Base-by-base conservation (phyloP, 1,140 invertebrate species). In the Thaumetopoea pityocampa region DNA sequence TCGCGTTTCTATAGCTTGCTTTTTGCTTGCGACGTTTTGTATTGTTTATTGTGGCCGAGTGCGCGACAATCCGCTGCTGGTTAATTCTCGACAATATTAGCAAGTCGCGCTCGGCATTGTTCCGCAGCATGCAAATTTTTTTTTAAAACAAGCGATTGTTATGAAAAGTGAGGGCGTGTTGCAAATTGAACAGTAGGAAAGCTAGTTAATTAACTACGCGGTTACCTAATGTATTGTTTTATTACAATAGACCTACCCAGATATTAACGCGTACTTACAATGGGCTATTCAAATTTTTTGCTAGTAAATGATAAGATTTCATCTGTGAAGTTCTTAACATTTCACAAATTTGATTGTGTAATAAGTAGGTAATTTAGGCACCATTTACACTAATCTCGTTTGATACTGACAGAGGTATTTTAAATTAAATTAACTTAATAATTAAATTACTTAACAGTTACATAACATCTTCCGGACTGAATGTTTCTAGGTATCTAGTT, bases 21-120 rank as follows among this genome's bases (percentile, higher is more conserved):
- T 83, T 83, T 80, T 70, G 63, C 67, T 53, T 49, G 42, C 51
- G 52, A 62, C 67, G 69, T 79, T 82, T 78, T 77, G 73, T 77
- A 80, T 80, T 83, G 79, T 83, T 83, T 78, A 80, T 76, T 76
- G 72, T 78, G 57, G 44, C 51, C 51, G 64, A 60, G 61, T 60
- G 45, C 63, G 69, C 73, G 70, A 77, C 69, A 72, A 77, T 66
- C 64, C 71, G 55, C 67, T 77, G 64, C 73, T 72, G 76, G 73
- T 77, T 83, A 77, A 77, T 77, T 78, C 74, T 55, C 70, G 66
- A 57, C 50, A 70, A 71, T 78, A 71, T 77, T 78, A 78, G 64
- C 67, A 58, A 50, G 54, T 34, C 55, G 58, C 50, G 51, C 58
- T 30, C 40, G 27, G 55, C 61, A 80, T 83, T 83, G 79, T 83